Percentiles rank a stretch among this genome's conserved stretches.
Conservation (phyloP, 2,888 invertebrate species). For the Drosophila paramelanica region DNA sequence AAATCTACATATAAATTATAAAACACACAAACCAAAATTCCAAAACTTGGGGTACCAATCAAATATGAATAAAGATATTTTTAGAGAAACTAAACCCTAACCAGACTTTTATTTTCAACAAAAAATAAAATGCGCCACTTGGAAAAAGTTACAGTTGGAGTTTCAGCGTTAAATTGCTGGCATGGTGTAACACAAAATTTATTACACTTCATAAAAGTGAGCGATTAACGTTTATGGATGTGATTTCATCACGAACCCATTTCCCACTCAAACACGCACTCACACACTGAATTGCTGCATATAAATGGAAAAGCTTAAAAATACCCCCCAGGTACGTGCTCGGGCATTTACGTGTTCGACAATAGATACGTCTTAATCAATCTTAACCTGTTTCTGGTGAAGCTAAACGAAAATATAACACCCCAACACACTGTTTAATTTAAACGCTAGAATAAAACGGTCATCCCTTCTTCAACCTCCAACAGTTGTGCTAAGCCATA, state of each 20-base stretch:
- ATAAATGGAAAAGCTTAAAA: constrained; percentile 27
- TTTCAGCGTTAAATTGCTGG: constrained; percentile 41
- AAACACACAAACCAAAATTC: constrained; percentile 36
- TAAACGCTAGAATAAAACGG: constrained; percentile 19
- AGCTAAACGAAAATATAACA: constrained; percentile 14
- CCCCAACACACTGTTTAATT: constrained; percentile 23
- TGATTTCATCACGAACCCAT: constrained; percentile 75
- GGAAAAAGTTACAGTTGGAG: neutral
- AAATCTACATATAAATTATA: constrained; percentile 26
- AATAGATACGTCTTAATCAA: constrained; percentile 80
- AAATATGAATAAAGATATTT: constrained; percentile 78
- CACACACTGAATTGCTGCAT: neutral
- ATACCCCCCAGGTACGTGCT: constrained; percentile 53
- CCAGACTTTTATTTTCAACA: constrained; percentile 20
- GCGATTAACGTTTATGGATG: constrained; percentile 81
- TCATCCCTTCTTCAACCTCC: neutral
- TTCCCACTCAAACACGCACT: constrained; percentile 9
- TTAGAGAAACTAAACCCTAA: constrained; percentile 70
- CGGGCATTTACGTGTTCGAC: constrained; percentile 63
- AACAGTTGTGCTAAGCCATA: neutral
- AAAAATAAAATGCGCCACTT: neutral
- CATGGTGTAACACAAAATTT: constrained; percentile 66
- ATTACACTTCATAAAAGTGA: constrained; percentile 80
- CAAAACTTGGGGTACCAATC: constrained; percentile 76
- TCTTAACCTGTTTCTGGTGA: constrained; percentile 49